Evolutionary conservation across 2,888 invertebrate species (phyloP).

Genomic region (Keiferia lycopersicella): DNA sequence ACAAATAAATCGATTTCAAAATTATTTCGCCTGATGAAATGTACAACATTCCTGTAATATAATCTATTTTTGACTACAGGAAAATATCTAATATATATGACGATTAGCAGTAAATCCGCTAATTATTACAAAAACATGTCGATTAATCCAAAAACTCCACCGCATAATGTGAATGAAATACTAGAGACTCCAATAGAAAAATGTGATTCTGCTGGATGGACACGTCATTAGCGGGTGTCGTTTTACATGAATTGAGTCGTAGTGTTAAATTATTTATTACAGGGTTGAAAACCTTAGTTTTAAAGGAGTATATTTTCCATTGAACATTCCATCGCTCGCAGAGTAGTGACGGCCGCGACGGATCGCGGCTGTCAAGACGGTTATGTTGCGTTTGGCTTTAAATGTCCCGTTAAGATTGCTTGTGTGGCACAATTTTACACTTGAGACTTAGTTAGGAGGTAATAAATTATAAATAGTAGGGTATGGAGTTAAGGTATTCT

Average conservation of each 20-base stretch:
- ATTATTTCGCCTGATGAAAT: too few relatives aligned
- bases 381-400: conserved; percentile 58
- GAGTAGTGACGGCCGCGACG: conserved; percentile 39
- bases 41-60: too few relatives aligned
- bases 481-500: conserved; percentile 53
- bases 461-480: conserved; percentile 73
- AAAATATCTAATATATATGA: too few relatives aligned
- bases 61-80: too few relatives aligned
- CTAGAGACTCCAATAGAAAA: too few relatives aligned
- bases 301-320: conserved; percentile 59
- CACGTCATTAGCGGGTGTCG: conserved; percentile 42
- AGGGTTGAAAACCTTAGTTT: conserved; percentile 63
- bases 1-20: too few relatives aligned
- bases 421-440: conserved; percentile 77
- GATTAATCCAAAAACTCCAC: too few relatives aligned
- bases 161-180: too few relatives aligned
- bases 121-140: too few relatives aligned
- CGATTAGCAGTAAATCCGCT: too few relatives aligned
- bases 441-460: conserved; percentile 73
- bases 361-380: conserved; percentile 37
- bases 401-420: conserved; percentile 64
- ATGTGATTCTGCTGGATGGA: too few relatives aligned
- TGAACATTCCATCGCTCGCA: conserved; percentile 46
- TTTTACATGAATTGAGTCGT: conserved; percentile 64
- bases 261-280: conserved; percentile 58